Conservation (phyloP, 2,113 vertebrate species). For the Nerophis lumbriciformis region DNA sequence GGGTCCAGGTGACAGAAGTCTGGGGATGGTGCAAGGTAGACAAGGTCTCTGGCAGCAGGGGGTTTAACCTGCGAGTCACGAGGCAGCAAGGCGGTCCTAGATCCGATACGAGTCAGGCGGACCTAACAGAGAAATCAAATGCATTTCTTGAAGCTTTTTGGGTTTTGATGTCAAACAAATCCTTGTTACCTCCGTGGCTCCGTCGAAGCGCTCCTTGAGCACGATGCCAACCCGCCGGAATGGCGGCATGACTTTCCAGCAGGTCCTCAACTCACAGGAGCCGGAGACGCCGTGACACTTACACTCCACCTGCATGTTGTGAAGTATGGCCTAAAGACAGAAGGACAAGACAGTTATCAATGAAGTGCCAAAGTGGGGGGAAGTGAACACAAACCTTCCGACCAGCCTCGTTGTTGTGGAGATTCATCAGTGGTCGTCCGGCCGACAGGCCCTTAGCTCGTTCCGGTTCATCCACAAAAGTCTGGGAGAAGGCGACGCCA, state of each 20-base stretch:
- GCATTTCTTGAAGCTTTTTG: background rate
- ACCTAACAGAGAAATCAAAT: constrained; percentile 52
- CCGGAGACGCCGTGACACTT: constrained; percentile 72
- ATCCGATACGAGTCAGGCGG: constrained; percentile 71
- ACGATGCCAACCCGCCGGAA: constrained; percentile 64
- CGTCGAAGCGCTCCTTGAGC: constrained; percentile 75
- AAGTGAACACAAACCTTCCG: constrained; percentile 59
- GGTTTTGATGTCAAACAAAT: background rate
- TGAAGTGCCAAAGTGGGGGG: background rate
- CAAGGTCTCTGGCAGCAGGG: constrained; percentile 63
- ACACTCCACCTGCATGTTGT: constrained; percentile 76
- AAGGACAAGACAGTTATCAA: background rate
- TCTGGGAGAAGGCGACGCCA: constrained; percentile 75
- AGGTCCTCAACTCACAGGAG: constrained; percentile 71
- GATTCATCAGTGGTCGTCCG: constrained; percentile 69
- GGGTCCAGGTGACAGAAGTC: constrained; percentile 71
- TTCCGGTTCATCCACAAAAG: constrained; percentile 73
- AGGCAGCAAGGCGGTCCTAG: constrained; percentile 68
- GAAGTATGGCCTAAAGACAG: constrained; percentile 67
- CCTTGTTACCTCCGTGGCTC: constrained; percentile 64
- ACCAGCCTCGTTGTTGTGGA: constrained; percentile 75
- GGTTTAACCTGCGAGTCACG: constrained; percentile 73
- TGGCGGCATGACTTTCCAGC: constrained; percentile 78
- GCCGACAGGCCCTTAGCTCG: constrained; percentile 64
- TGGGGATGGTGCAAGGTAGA: constrained; percentile 70